Base-by-base conservation (phyloP, 1,140 invertebrate species). In the Grapholita molesta region DNA sequence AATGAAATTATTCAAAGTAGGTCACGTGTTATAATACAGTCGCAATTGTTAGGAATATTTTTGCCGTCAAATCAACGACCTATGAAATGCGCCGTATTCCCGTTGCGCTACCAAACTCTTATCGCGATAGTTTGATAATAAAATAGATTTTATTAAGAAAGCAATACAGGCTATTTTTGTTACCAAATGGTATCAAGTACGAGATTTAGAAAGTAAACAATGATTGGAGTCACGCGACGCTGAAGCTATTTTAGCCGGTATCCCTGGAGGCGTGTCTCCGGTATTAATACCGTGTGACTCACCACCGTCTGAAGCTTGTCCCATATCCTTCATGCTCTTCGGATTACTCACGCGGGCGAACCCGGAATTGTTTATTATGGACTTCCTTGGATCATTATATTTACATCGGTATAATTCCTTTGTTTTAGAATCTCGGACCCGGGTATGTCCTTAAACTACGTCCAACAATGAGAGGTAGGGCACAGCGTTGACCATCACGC, bases 181-280 rank as follows among this genome's bases (percentile, higher is more conserved):
- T 48, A 1, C 18, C 15, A 48, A 48, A 21, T 15, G 7, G 6
- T 21, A 9, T 48, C 8, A 9, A 21, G 21, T 48, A 21, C 42
- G 42, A 48, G 15, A 48, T 48, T 48, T 48, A 21, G 18, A 48
- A 48, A 48, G 42, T 48, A 48, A 48, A 48, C 42, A 48, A 48
- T 48, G 18, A 74, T 66, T 67, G 67, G 52, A 80, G 85, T 84
- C 85, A 87, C 82, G 85, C 84, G 86, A 88, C 82, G 85, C 85
- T 82, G 80, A 72, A 69, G 80, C 83, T 89, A 89, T 89, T 90
- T 89, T 84, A 78, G 86, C 74, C 76, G 83, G 78, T 77, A 77
- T 78, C 83, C 85, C 83, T 84, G 85, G 82, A 90, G 88, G 88
- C 86, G 86, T 90, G 88, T 88, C 88, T 86, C 84, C 82, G 84